These are phyloP conservation scores for Eremobia ochroleuca DNA, from an alignment of 2,888 invertebrate genomes.

Conservation along the genomic window DNA sequence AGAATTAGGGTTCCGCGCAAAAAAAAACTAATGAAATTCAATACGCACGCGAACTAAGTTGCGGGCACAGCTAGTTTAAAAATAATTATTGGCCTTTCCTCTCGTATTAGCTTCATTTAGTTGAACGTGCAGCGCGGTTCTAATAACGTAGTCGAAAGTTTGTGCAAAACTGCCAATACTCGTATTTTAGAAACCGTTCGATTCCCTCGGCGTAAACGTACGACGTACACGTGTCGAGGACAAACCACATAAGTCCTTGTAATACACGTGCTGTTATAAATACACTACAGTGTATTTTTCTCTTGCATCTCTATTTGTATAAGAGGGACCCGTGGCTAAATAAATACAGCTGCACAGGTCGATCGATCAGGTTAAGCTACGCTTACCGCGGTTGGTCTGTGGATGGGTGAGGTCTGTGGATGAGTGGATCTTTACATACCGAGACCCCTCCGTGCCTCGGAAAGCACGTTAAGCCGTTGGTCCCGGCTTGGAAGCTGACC, in stretches of 20 bases:
- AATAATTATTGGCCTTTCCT: background rate
- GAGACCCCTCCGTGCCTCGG: too few relatives aligned
- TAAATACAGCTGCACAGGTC: too few relatives aligned
- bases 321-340: too few relatives aligned
- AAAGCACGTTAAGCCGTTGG: too few relatives aligned
- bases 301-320: background rate
- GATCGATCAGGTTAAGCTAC: too few relatives aligned
- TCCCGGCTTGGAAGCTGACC: too few relatives aligned
- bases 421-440: too few relatives aligned
- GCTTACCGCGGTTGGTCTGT: too few relatives aligned
- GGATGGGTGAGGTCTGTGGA: too few relatives aligned
- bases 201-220: slow-evolving; percentile 8
- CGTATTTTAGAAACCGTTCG: background rate
- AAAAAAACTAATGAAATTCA: too few relatives aligned
- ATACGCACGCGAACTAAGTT: too few relatives aligned
- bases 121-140: slow-evolving; percentile 1
- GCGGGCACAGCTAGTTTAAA: background rate
- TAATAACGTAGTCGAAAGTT: background rate
- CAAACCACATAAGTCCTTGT: background rate
- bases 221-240: slow-evolving; percentile 30
- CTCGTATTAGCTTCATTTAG: background rate
- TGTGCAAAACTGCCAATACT: slow-evolving; percentile 20
- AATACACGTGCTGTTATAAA: slow-evolving; percentile 18
- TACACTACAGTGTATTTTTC: slow-evolving; percentile 8
- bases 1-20: too few relatives aligned